Base-by-base conservation (phyloP, 2,888 invertebrate species). In the Hanleya hanleyi region DNA sequence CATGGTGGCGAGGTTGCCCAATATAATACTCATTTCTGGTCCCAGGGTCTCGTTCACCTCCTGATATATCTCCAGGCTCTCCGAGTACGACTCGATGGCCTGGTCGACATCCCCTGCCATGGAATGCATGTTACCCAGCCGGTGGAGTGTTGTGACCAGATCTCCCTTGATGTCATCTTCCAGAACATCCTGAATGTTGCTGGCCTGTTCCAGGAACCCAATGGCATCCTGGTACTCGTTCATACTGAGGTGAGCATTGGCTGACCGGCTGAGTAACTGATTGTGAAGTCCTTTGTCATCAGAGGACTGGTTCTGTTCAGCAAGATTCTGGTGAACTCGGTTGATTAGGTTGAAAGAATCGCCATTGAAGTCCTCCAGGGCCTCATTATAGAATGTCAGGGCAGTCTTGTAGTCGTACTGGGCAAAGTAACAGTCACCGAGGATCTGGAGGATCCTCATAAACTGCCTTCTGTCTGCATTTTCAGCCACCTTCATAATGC, bases 131-230 rank as follows among this genome's bases (percentile, higher is more conserved):
- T 87, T 84, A 3, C 87, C 90, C 35, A 90, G 82, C 73, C 87
- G 86, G 67, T 87, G 81, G 12, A 89, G 79, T 0, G 88, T 85
- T 65, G 83, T 86, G 47, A 88, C 85, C 62, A 90, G 78, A 73
- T 90, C 90, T n/a, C 84, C 87, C 65, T 88, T 87, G 49, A 90
- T 90, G 67, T 88, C 87, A 62, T 85, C 86, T 26, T 88, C 87
- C 78, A 89, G 81, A 9, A 85, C 85, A 72, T 87, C 87, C 75
- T 89, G 89, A 74, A 87, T 87, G 76, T 86, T 87, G 35, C 88
- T 84, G n/a, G 89, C 90, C 71, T 89, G 87, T 67, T 88, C 87
- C 70, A 90, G 81, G 74, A 88, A 88, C 49, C 84, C 83, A 5
- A 87, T 87, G 5, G 89, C 89, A 66, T 85, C 84, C 75, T 85